Conservation (phyloP, 2,888 invertebrate genomes). For the Rhagophthalmus giganteus region DNA sequence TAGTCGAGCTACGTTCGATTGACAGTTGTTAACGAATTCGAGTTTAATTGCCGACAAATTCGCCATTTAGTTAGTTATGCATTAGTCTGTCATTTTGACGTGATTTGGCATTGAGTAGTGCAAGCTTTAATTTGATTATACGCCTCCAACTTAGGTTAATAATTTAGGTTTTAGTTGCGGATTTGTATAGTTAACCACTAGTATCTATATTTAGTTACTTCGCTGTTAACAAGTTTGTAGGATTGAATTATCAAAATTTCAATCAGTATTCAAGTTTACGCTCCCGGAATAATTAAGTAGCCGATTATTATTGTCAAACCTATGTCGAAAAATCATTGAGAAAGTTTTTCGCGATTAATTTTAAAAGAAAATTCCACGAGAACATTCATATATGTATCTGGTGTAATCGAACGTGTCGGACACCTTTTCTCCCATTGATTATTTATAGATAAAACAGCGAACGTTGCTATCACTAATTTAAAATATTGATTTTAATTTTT, state of each 20-base stretch:
- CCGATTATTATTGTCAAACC: too few species aligned
- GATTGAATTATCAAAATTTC: background rate
- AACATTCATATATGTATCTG: too few species aligned
- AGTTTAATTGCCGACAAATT: conserved; percentile 42
- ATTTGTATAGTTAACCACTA: background rate
- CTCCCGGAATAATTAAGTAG: background rate
- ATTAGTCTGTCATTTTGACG: conserved; percentile 39
- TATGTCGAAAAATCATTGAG: too few species aligned
- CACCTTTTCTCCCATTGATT: too few species aligned
- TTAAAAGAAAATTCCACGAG: too few species aligned
- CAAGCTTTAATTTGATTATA: conserved; percentile 33
- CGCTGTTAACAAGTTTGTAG: background rate
- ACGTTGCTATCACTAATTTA: too few species aligned
- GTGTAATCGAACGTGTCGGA: too few species aligned
- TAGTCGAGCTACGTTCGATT: conserved; percentile 33
- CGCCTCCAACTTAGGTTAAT: conserved; percentile 29
- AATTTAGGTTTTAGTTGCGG: conserved; percentile 15
- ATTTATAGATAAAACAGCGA: too few species aligned
- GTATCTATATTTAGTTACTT: background rate
- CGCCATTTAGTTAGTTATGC: conserved; percentile 37
- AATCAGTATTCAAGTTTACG: background rate
- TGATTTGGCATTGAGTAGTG: conserved; percentile 38
- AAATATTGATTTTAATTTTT: too few species aligned
- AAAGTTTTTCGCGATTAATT: too few species aligned
- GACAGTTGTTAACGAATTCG: conserved; percentile 39